Percentiles rank a stretch among this genome's conserved stretches.
phyloP scores from a whole-genome alignment of 2,797 vertebrate species.

The Crax fasciolata region DNA sequence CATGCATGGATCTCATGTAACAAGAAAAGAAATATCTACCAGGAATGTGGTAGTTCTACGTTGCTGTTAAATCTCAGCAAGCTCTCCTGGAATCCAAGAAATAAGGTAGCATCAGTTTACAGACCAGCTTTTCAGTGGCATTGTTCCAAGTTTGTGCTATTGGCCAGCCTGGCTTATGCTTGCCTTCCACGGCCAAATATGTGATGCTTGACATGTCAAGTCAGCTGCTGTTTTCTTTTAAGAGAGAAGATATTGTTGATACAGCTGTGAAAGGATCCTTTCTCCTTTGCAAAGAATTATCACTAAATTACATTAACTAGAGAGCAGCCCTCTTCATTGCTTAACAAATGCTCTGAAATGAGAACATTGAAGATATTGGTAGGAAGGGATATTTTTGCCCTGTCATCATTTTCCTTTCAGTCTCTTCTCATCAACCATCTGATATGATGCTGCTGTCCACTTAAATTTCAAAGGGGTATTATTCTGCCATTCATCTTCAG shows the following conservation, averaged over 20 bases:
- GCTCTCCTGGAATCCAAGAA: constrained; percentile 58
- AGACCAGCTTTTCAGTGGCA: constrained; percentile 57
- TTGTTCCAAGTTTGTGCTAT: constrained; percentile 55
- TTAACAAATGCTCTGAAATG: constrained; percentile 4
- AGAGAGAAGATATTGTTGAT: constrained; percentile 77
- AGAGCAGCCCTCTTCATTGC: constrained; percentile 37
- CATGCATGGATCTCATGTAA: constrained; percentile 59
- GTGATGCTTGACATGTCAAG: constrained; percentile 79
- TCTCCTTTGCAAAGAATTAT: constrained; percentile 65
- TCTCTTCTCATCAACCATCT: not conserved
- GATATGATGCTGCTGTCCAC: not conserved
- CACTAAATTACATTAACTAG: constrained; percentile 64
- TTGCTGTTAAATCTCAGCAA: constrained; percentile 64
- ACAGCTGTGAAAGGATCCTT: constrained; percentile 79
- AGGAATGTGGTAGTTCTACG: constrained; percentile 61
- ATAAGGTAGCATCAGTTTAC: constrained; percentile 70
- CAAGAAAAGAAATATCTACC: constrained; percentile 62
- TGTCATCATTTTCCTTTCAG: constrained; percentile 7
- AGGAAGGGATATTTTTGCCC: not conserved
- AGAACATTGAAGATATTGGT: constrained; percentile 2
- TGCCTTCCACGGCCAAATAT: constrained; percentile 75
- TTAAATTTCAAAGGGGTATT: not conserved
- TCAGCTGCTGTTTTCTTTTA: constrained; percentile 77
- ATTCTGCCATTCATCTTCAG: not conserved
- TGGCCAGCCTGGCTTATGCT: constrained; percentile 62